Percentiles rank a stretch among this genome's conserved stretches.
Evolutionary conservation across 2,888 invertebrate species (phyloP).

Genomic region (Platycnemis pennipes): DNA sequence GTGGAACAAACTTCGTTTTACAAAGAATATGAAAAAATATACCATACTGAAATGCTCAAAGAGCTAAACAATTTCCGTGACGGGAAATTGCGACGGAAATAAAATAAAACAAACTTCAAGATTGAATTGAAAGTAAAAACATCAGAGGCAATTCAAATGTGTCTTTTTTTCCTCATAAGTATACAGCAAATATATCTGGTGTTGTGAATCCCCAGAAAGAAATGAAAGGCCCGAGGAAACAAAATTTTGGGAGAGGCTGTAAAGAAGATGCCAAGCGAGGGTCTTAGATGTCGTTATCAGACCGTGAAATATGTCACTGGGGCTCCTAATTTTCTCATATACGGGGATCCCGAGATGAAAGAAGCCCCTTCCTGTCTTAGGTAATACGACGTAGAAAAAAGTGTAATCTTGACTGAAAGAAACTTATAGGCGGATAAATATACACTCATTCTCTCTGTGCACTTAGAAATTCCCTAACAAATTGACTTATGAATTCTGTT

Average conservation of each 20-base stretch:
- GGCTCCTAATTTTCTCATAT: too few species aligned
- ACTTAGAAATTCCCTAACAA: too few species aligned
- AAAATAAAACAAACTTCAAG: neutral
- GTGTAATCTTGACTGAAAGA: too few species aligned
- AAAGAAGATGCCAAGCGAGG: neutral
- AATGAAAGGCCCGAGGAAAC: neutral
- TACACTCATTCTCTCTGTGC: too few species aligned
- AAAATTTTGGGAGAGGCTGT: neutral
- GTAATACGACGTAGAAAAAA: too few species aligned
- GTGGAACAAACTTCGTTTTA: neutral
- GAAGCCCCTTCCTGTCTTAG: too few species aligned
- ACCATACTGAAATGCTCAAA: neutral
- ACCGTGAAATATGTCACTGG: too few species aligned
- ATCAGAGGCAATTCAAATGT: neutral
- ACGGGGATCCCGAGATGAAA: too few species aligned
- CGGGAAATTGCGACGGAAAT: too few species aligned
- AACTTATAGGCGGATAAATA: too few species aligned
- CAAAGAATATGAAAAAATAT: neutral
- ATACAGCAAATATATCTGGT: neutral
- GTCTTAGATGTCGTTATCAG: too few species aligned
- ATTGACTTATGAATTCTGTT: too few species aligned
- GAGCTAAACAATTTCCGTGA: neutral
- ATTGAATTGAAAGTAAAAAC: constrained; percentile 25
- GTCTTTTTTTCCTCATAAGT: neutral
- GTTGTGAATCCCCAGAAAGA: neutral